Evolutionary conservation across 2,888 invertebrate species (phyloP), one percentile per base, ranked within the genome.

Genomic region (Lithophane leautieri): DNA sequence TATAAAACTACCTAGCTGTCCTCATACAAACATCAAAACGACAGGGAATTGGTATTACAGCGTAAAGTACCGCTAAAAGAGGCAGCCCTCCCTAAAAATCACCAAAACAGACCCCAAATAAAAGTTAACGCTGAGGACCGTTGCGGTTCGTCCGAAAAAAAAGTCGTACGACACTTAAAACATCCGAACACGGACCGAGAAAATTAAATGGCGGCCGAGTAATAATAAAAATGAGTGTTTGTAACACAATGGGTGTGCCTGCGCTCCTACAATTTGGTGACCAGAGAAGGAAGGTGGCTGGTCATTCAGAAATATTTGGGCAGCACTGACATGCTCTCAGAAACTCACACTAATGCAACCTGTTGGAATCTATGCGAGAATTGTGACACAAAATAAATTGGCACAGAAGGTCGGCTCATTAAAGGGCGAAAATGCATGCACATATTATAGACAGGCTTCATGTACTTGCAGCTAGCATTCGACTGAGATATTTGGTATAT

Each of bases 181-280:
- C 89, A 89, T 84, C 88, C 88, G 84, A 87, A 90, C 91, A 89
- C 84, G 90, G 82, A 71, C 86, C 86, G 90, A 91, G 92, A 92
- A 94, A 93, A 94, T 94, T 93, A 93, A 93, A 94, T 91, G 91
- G 90, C 84, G 82, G 73, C 86, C 86, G 86, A 86, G 91, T 92
- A 89, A 93, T 93, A 92, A 93, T 92, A 93, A 93, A 93, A 94
- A 93, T 92, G 90, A 90, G 90, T 92, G 90, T 92, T 91, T 90
- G 91, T 89, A 91, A 90, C 90, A 93, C 92, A 93, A 92, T 92
- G 92, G 92, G 91, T 85, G 91, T 85, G 90, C 89, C 87, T 80
- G 79, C 0, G 65, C 52, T 90, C 88, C 89, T 92, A 90, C 91
- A 92, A 92, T 93, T 93, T 91, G 88, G 89, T 14, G 69, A 67